phyloP scores from a whole-genome alignment of 2,797 vertebrate genomes.

The Aeoliscus strigatus region DNA sequence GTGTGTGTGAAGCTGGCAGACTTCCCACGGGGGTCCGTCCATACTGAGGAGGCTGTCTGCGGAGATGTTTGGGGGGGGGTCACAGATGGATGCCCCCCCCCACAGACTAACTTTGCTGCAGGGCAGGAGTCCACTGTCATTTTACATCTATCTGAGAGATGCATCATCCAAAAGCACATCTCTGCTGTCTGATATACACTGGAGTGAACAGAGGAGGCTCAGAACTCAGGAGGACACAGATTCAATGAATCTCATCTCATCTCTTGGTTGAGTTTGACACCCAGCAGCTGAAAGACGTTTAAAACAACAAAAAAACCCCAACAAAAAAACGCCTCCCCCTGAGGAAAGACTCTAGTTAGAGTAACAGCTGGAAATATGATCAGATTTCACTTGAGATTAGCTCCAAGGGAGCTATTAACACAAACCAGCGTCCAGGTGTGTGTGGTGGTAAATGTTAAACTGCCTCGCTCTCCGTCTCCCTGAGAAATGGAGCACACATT shows the following conservation, averaged over 20 bases:
- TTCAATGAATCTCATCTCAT: slow-evolving; percentile 1
- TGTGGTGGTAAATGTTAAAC: slow-evolving; percentile 6
- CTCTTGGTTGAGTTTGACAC: background rate
- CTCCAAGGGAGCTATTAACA: slow-evolving; percentile 64
- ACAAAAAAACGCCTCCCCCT: slow-evolving; percentile 11
- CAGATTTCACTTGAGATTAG: slow-evolving; percentile 42
- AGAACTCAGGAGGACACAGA: background rate
- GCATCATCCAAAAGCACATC: slow-evolving; percentile 38
- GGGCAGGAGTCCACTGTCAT: slow-evolving; percentile 67
- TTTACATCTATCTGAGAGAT: slow-evolving; percentile 54
- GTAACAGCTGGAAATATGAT: slow-evolving; percentile 51
- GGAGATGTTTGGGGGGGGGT: slow-evolving; percentile 56
- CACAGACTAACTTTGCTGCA: slow-evolving; percentile 54
- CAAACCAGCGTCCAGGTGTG: slow-evolving; percentile 44
- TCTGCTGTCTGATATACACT: slow-evolving; percentile 22
- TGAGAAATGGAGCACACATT: slow-evolving; percentile 18
- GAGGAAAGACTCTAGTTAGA: slow-evolving; percentile 8
- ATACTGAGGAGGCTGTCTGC: slow-evolving; percentile 35
- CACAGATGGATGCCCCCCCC: slow-evolving; percentile 64
- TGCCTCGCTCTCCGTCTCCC: slow-evolving; percentile 26
- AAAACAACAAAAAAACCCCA: too few relatives aligned
- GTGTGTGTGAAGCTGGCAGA: slow-evolving; percentile 58
- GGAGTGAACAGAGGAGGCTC: slow-evolving; percentile 23
- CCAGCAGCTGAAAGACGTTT: background rate
- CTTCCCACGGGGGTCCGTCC: slow-evolving; percentile 67